Evolutionary conservation across 2,113 vertebrate genomes (phyloP), one percentile per base, ranked within the genome.

Genomic region (Pseudorasbora parva): DNA sequence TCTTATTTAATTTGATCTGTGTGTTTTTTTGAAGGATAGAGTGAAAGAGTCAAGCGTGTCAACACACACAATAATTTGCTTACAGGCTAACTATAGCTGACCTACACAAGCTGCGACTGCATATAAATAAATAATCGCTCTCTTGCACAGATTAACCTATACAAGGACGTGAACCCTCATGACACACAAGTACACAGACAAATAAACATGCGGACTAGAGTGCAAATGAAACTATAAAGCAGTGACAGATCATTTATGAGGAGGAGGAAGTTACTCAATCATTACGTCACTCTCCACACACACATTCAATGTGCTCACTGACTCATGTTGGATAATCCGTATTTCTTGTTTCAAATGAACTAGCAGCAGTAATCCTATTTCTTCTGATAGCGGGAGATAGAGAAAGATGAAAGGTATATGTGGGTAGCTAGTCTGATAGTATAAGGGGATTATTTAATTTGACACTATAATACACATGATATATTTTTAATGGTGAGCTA

Each of bases 351-450:
- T 82, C 86, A 85, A 85, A 88, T 73, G 59, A 82, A 78, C 85
- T 85, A 83, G 86, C 56, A 64, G 77, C 41, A 78, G 82, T 89
- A 91, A 90, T 92, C 89, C 89, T 84, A 76, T 88, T 84, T 88
- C 62, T 81, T 86, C 49, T 73, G 66, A 77, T 33, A 33, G 43
- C 73, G 59, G 41, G 45, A 66, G 59, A 74, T 33, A 64, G 56
- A 73, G 56, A 81, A 45, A 79, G 66, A 80, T 69, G 49, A 25
- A 85, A 49, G 59, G 56, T 57, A 74, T 51, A 25, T 60, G 59
- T 41, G 69, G 66, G 77, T 74, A 37, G 37, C 72, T 54, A 80
- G 51, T 11, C 37, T 73, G 51, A 33, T 37, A 33, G 66, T 49
- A n/a, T n/a, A 59, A 79, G 73, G 25, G 56, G 77, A 80, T 80